phyloP scores from a whole-genome alignment of 2,888 invertebrate genomes.

The Antheraea assamensis region DNA sequence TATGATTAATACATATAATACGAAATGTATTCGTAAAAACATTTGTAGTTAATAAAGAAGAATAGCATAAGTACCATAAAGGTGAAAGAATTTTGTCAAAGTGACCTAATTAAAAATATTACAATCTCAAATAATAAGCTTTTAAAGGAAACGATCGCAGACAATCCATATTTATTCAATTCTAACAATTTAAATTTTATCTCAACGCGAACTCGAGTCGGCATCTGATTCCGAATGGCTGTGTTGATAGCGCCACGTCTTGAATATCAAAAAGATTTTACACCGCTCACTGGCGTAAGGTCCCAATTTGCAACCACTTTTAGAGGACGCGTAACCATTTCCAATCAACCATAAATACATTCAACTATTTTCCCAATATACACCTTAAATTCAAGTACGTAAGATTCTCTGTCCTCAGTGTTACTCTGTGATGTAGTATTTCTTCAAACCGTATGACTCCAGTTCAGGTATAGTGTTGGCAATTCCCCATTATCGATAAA shows the following conservation, averaged over 20 bases:
- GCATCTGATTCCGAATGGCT: slow-evolving; percentile 52
- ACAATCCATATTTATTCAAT: slow-evolving; percentile 44
- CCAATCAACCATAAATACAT: neutral
- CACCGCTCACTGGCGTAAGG: slow-evolving; percentile 49
- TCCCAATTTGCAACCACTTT: slow-evolving; percentile 57
- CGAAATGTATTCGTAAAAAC: too few species aligned
- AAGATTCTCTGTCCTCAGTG: neutral
- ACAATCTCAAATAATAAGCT: neutral
- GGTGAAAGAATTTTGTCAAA: neutral
- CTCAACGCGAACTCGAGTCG: slow-evolving; percentile 45
- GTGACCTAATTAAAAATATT: neutral
- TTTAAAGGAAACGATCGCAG: slow-evolving; percentile 20
- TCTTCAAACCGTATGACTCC: neutral
- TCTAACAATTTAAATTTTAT: slow-evolving; percentile 68
- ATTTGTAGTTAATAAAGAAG: too few species aligned
- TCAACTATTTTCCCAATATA: neutral
- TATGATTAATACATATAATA: too few species aligned
- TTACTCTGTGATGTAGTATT: neutral
- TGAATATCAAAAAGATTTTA: slow-evolving; percentile 56
- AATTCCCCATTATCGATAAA: slow-evolving; percentile 67
- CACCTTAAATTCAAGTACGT: neutral
- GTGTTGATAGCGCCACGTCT: slow-evolving; percentile 56
- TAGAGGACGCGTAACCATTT: slow-evolving; percentile 22
- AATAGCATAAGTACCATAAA: too few species aligned
- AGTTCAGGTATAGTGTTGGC: slow-evolving; percentile 53